A percentile compares a stretch with the other conserved stretches of the same genome.
phyloP scores from a whole-genome alignment of 2,888 invertebrate genomes.

The Diploptera punctata region DNA sequence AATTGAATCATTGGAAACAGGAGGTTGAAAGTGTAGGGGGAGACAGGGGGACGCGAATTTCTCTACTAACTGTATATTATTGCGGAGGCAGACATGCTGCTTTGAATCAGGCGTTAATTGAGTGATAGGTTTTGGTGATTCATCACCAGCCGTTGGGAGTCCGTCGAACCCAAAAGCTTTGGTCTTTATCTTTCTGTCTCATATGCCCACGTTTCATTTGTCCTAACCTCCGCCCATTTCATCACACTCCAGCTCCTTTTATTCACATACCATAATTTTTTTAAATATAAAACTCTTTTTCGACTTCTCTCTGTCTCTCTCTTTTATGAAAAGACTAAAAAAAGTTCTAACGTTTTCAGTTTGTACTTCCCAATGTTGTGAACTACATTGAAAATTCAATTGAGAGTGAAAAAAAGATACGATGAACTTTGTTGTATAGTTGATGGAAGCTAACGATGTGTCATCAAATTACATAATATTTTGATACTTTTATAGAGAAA shows the following conservation, averaged over 20 bases:
- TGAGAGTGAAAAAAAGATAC: neutral
- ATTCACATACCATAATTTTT: neutral
- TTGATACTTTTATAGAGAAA: no score
- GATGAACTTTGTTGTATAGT: neutral
- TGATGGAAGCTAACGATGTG: slow-evolving; percentile 16
- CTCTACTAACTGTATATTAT: neutral
- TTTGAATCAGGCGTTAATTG: slow-evolving; percentile 39
- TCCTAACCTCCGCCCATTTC: neutral
- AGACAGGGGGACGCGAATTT: neutral
- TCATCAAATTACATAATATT: no score
- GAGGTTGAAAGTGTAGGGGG: neutral
- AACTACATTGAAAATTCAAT: slow-evolving; percentile 18
- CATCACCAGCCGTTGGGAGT: slow-evolving; percentile 42
- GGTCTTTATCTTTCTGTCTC: neutral
- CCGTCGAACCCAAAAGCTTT: slow-evolving; percentile 19
- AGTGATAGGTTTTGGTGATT: slow-evolving; percentile 37
- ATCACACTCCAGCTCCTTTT: neutral
- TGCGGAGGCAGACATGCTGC: neutral
- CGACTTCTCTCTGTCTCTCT: neutral
- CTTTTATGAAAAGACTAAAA: slow-evolving; percentile 8
- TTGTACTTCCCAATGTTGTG: slow-evolving; percentile 11
- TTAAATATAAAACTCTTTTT: slow-evolving; percentile 6
- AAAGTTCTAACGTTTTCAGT: slow-evolving; percentile 8
- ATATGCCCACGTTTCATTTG: neutral
- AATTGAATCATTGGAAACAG: neutral